Evolutionary conservation across 2,888 invertebrate genomes (phyloP), one percentile per base, ranked within the genome.

Genomic region (Drosophila nigricruria): DNA sequence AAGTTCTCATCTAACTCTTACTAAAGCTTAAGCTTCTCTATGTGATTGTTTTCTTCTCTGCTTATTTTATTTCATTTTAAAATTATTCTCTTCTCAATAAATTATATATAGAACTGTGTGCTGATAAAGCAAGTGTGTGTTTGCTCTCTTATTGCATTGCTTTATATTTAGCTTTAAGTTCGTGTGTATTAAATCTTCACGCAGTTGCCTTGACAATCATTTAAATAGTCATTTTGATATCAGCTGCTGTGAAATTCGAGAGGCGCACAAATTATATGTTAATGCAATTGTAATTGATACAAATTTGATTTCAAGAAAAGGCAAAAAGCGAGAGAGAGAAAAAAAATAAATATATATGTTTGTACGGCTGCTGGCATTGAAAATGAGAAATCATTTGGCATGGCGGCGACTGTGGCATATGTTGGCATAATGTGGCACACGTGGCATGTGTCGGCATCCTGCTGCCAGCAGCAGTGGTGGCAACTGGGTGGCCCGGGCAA

Each of bases 211-310:
- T 20, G 42, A 50, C 60, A 68, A 68, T 38, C 62, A 73, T 53
- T 82, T 84, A 83, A 83, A 82, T 65, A 65, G 70, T 64, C 61
- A 59, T 77, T 79, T 58, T 50, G 53, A 32, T 10, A n/a, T 30
- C 65, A 74, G 63, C 56, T 42, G 47, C 43, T 60, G 58, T 25
- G 70, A 79, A 78, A 85, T 78, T 67, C 74, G 82, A 87, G 76
- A 68, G 61, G 73, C 65, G 43, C 78, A 73, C 86, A 88, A 88
- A 89, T 87, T 82, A 86, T 86, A 81, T 89, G 84, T 84, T 89
- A 89, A 88, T 82, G 89, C 86, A 88, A 89, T 84, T 89, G 89
- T 89, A 89, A 89, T 89, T 89, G 89, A 89, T 89, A 89, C 89
- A 89, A 89, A 89, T 89, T 89, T 89, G 89, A 89, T 89, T 88